phyloP scores from a whole-genome alignment of 2,113 vertebrate genomes.

The Protobothrops mucrosquamatus region DNA sequence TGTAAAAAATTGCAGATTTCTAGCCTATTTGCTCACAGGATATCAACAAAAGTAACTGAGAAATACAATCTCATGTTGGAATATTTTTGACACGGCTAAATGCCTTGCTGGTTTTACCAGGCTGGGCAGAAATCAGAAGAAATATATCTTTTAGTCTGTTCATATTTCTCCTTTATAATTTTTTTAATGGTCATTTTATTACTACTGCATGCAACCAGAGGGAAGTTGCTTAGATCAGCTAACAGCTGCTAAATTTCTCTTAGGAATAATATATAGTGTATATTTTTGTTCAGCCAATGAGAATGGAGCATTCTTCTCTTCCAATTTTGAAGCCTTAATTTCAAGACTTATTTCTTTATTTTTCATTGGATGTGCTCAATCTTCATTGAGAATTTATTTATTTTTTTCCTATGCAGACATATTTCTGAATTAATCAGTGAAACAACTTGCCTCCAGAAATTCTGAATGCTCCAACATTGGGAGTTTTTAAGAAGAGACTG shows the following conservation, averaged over 20 bases:
- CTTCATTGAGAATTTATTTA: not conserved
- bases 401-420: not conserved
- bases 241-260: not conserved
- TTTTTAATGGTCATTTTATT: not conserved
- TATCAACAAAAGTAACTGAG: not conserved
- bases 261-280: not conserved
- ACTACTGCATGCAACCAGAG: not conserved
- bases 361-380: not conserved
- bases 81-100: not conserved
- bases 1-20: not conserved
- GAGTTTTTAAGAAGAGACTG: not conserved
- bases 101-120: not conserved
- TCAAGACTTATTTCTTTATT: not conserved
- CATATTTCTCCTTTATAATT: not conserved
- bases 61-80: not conserved
- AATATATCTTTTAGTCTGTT: not conserved
- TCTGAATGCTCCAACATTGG: not conserved
- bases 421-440: not conserved
- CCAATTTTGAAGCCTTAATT: not conserved
- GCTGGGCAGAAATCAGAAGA: not conserved
- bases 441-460: not conserved
- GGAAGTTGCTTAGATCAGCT: not conserved
- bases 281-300: not conserved
- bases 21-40: not conserved
- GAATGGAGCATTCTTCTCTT: not conserved